Conservation (phyloP, 2,797 vertebrate species). For the Falco berigora region DNA sequence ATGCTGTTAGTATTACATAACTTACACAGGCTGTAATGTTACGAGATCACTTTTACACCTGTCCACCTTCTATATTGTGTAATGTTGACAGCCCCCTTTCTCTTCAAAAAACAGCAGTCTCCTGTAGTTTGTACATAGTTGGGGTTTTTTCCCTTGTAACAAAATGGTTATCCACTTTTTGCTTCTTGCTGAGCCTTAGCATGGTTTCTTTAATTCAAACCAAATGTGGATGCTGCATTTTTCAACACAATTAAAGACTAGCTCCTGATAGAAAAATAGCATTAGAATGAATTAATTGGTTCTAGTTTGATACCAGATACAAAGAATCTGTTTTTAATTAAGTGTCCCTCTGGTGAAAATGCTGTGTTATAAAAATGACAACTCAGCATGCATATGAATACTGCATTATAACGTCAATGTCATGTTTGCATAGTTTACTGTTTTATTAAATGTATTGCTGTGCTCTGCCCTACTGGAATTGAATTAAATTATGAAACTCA, state of each 20-base stretch:
- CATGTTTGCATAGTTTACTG: conserved; percentile 58
- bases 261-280: conserved; percentile 53
- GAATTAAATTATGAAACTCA: conserved; percentile 67
- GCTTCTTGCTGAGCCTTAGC: conserved; percentile 23
- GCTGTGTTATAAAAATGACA: conserved; percentile 62
- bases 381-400: conserved; percentile 64
- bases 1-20: background rate
- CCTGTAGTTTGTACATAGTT: background rate
- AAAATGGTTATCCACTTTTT: conserved; percentile 39
- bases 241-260: conserved; percentile 51
- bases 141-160: background rate
- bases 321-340: conserved; percentile 50
- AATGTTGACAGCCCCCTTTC: background rate
- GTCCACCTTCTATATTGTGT: background rate
- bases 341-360: conserved; percentile 55
- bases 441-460: conserved; percentile 55
- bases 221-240: conserved; percentile 33
- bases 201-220: conserved; percentile 52
- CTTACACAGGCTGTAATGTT: background rate
- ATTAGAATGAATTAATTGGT: conserved; percentile 64
- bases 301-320: conserved; percentile 48
- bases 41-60: background rate
- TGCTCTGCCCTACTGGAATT: conserved; percentile 47
- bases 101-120: background rate
- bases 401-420: conserved; percentile 52